A percentile compares a stretch with the other conserved stretches of the same genome.
These are phyloP conservation scores for Achatina immaculata DNA, from an alignment of 1,140 invertebrate species.

Conservation along the genomic window DNA sequence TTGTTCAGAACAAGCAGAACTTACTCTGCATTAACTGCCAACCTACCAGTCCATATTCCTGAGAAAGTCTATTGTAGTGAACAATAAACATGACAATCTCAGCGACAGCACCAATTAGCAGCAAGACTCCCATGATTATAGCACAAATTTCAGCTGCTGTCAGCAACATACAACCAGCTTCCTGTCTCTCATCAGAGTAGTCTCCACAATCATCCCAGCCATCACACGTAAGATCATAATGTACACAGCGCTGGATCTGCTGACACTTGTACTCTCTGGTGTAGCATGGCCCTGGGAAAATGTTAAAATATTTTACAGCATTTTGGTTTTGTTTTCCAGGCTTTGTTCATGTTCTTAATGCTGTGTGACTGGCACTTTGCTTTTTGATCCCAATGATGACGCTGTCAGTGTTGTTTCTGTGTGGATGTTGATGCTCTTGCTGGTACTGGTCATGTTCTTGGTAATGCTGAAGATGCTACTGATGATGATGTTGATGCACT, in stretches of 20 bases:
- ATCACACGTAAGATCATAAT: conserved; percentile 32
- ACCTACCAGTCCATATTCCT: conserved; percentile 18
- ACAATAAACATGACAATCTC: conserved; percentile 10
- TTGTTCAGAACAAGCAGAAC: no score
- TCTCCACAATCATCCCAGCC: conserved; percentile 40
- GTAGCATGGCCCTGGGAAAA: conserved; percentile 26
- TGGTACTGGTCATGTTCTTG: no score
- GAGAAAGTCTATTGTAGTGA: not conserved
- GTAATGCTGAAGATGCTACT: no score
- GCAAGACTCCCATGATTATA: conserved; percentile 22
- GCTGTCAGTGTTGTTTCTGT: no score
- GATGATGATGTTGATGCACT: no score
- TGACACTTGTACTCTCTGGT: conserved; percentile 27
- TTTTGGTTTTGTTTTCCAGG: no score
- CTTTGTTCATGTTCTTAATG: no score
- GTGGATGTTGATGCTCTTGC: no score
- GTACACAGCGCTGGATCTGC: conserved; percentile 27
- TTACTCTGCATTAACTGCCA: no score
- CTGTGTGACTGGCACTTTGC: no score
- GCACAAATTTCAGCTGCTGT: conserved; percentile 27
- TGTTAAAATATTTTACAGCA: not conserved
- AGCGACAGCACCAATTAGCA: not conserved
- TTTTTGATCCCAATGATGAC: no score
- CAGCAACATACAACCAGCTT: conserved; percentile 27
- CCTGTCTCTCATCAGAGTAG: conserved; percentile 18